Evolutionary conservation across 2,113 vertebrate species (phyloP).

Genomic region (Alligator mississippiensis): DNA sequence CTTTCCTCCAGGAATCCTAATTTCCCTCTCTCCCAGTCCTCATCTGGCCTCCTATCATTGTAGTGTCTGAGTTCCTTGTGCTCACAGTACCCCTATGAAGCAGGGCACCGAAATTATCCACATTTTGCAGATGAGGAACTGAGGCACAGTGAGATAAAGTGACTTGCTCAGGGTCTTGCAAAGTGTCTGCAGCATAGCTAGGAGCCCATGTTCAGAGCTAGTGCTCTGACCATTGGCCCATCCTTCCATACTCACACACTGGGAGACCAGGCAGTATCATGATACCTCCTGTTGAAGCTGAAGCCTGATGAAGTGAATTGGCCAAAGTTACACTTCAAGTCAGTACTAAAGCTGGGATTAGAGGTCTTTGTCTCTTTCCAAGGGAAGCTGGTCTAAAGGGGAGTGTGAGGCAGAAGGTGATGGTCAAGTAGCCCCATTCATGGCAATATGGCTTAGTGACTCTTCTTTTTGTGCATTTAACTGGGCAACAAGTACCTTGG

Average conservation of each 20-base stretch:
- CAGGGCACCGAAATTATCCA: not conserved
- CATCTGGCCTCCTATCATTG: not conserved
- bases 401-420: not conserved
- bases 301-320: not conserved
- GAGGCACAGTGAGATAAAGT: not conserved
- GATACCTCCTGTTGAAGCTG: not conserved
- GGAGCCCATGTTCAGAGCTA: not conserved
- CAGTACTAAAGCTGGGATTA: accelerated
- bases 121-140: not conserved
- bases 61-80: not conserved
- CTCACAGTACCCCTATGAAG: not conserved
- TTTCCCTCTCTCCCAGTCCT: not conserved
- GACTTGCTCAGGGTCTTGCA: accelerated
- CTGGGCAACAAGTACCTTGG: no score
- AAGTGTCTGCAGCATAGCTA: not conserved
- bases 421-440: no score
- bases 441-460: no score
- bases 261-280: not conserved
- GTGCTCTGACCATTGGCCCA: not conserved
- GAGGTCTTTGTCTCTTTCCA: no score
- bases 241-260: accelerated
- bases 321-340: not conserved
- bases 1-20: not conserved
- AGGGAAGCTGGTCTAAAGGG: not conserved
- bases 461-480: not conserved